A percentile compares a stretch with the other conserved stretches of the same genome.
phyloP scores from a whole-genome alignment of 1,140 invertebrate genomes.

The Drosophila santomea region DNA sequence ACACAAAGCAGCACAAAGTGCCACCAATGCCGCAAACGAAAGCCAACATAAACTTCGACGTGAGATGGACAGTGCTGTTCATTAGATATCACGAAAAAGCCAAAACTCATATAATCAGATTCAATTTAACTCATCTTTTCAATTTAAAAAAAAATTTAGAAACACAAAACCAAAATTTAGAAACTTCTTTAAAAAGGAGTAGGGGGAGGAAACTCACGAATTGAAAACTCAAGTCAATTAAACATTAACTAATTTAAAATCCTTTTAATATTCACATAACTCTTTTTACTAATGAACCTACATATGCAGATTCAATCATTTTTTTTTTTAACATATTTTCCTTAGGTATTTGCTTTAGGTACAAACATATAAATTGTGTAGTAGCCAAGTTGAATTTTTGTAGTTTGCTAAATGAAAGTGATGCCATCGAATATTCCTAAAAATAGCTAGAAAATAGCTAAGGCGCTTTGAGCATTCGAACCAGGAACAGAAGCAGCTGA shows the following conservation, averaged over 20 bases:
- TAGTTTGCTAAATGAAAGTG: no score
- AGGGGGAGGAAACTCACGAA: no score
- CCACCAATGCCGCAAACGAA: slow-evolving; percentile 65
- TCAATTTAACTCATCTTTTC: background rate
- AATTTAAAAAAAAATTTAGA: background rate
- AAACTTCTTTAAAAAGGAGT: background rate
- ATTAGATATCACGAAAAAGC: background rate
- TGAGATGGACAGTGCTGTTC: slow-evolving; percentile 19
- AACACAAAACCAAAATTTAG: background rate
- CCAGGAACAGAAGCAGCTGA: background rate
- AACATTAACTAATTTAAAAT: no score
- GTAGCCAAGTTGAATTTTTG: no score
- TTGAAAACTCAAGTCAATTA: no score
- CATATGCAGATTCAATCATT: no score
- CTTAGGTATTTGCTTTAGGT: no score
- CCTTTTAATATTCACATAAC: no score
- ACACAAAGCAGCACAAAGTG: slow-evolving; percentile 80
- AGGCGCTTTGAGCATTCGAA: background rate
- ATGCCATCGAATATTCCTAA: background rate
- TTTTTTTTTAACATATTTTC: no score
- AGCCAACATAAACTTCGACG: slow-evolving; percentile 59
- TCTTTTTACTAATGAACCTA: no score
- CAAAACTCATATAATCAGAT: background rate
- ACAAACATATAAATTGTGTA: no score
- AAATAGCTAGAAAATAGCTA: slow-evolving; percentile 12